phyloP scores from a whole-genome alignment of 23 tunicate genomes.

The Styela clava region DNA sequence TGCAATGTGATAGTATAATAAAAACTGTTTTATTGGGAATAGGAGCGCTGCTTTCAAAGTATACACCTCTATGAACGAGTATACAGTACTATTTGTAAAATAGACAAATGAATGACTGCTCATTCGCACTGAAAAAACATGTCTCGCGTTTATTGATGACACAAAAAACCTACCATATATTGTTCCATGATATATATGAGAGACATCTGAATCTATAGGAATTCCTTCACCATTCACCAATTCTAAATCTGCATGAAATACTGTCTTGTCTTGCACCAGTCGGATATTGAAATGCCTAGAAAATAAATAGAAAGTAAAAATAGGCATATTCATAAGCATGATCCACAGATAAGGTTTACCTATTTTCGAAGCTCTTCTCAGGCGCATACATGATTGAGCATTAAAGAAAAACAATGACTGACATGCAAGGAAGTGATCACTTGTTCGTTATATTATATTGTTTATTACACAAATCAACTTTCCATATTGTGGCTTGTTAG shows the following conservation, averaged over 20 bases:
- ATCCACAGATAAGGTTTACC: no score
- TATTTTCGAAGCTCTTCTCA: background rate
- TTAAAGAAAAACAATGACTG: no score
- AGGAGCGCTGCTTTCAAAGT: no score
- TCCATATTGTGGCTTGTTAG: no score
- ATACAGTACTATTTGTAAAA: no score
- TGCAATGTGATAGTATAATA: background rate
- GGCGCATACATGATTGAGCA: background rate
- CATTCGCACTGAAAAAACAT: no score
- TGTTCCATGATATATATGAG: conserved; percentile 71
- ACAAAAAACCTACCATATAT: conserved; percentile 62
- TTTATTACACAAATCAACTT: no score
- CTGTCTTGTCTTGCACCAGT: conserved; percentile 51
- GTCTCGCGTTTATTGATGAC: no score
- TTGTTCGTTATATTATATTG: no score
- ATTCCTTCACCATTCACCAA: conserved; percentile 40
- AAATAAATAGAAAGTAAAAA: conserved; percentile 2
- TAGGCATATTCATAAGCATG: background rate
- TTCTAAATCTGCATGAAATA: conserved; percentile 64
- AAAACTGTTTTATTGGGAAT: background rate
- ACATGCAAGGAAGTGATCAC: no score
- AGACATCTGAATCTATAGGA: conserved; percentile 20
- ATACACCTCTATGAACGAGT: no score
- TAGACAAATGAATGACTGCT: no score
- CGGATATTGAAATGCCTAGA: conserved; percentile 52